Evolutionary conservation across 2,113 vertebrate species (phyloP).

Genomic region (Microcebus jonahi): DNA sequence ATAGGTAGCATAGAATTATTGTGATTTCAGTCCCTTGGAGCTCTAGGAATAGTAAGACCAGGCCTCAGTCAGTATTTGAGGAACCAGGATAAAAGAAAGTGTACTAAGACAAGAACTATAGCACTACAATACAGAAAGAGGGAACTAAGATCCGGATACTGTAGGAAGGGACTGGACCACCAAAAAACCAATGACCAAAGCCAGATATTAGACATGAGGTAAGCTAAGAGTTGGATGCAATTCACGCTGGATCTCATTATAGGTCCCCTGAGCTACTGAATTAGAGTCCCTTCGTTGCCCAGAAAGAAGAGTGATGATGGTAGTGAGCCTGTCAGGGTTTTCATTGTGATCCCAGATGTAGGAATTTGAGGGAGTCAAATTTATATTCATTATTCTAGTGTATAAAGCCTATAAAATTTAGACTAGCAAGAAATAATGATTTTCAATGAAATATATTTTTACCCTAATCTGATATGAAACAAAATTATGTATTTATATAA

Average conservation of each 20-base stretch:
- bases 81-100: background rate
- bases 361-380: background rate
- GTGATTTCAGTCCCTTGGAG: background rate
- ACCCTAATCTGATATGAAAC: background rate
- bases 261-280: background rate
- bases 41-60: background rate
- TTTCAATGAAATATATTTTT: background rate
- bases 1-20: background rate
- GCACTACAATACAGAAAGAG: background rate
- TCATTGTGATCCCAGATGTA: background rate
- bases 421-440: background rate
- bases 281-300: background rate
- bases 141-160: background rate
- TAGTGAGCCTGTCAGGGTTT: background rate
- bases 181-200: background rate
- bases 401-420: background rate
- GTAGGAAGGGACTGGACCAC: background rate
- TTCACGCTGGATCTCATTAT: background rate
- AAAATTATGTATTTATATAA: background rate
- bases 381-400: background rate
- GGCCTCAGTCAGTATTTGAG: background rate
- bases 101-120: background rate
- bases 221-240: background rate
- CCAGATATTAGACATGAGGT: background rate
- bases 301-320: background rate